Conservation (phyloP, 2,797 vertebrate genomes). For the Tenualosa ilisha region DNA sequence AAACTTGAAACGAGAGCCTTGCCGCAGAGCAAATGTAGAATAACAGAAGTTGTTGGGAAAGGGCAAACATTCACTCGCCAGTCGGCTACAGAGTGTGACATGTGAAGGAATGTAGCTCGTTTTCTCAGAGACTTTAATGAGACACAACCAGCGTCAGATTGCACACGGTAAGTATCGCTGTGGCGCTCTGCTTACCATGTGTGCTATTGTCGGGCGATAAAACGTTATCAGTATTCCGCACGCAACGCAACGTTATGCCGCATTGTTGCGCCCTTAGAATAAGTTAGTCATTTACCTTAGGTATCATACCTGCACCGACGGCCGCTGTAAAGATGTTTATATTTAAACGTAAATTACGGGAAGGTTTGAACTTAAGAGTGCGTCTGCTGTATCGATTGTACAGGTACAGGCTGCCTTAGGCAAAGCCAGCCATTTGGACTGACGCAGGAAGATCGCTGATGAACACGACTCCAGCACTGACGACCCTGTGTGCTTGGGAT, state of each 20-base stretch:
- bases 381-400: not conserved
- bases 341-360: not conserved
- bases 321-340: too few species aligned
- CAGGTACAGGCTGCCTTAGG: not conserved
- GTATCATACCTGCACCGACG: not conserved
- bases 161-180: not conserved
- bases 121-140: not conserved
- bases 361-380: not conserved
- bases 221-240: not conserved
- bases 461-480: not conserved
- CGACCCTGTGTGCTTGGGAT: too few species aligned
- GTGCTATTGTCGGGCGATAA: not conserved
- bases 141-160: not conserved
- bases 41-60: not conserved
- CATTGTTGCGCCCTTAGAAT: not conserved
- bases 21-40: not conserved
- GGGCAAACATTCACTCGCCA: not conserved
- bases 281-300: not conserved
- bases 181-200: not conserved
- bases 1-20: not conserved
- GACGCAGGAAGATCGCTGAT: not conserved
- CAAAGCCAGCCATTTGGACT: not conserved
- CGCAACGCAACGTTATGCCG: not conserved
- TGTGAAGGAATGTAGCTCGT: not conserved
- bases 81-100: not conserved